Conservation (phyloP, 2,113 vertebrate species). For the Paramisgurnus dabryanus region DNA sequence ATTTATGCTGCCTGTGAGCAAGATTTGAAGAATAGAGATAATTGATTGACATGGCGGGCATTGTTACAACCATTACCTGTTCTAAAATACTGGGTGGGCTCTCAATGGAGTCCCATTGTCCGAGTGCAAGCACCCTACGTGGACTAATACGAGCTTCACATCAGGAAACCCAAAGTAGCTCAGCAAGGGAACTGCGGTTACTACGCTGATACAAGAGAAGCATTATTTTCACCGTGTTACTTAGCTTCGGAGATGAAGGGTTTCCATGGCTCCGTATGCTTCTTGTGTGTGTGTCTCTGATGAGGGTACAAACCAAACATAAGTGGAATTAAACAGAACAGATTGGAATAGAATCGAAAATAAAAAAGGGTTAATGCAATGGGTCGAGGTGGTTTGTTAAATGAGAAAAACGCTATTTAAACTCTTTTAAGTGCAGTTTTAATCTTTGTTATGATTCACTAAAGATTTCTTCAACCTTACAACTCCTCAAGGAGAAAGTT, state of each 20-base stretch:
- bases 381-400: neutral
- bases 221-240: constrained; percentile 43
- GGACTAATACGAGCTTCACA: constrained; percentile 42
- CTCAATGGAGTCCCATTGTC: constrained; percentile 40
- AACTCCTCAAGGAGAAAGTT: neutral
- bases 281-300: constrained; percentile 24
- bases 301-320: constrained; percentile 10
- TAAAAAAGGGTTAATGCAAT: neutral
- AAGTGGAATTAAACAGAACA: constrained; percentile 9
- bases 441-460: neutral
- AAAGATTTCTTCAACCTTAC: neutral
- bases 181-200: constrained; percentile 43
- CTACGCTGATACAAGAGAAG: constrained; percentile 45
- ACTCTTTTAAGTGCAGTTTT: neutral
- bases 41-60: constrained; percentile 38
- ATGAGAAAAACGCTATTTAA: neutral
- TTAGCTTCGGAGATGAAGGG: constrained; percentile 32
- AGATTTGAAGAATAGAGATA: constrained; percentile 25
- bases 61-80: constrained; percentile 26
- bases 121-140: constrained; percentile 13
- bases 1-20: constrained; percentile 20
- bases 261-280: constrained; percentile 48
- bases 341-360: neutral
- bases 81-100: constrained; percentile 13
- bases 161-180: constrained; percentile 42